Evolutionary conservation across 2,888 invertebrate species (phyloP).

Genomic region (Sabatieria punctata): DNA sequence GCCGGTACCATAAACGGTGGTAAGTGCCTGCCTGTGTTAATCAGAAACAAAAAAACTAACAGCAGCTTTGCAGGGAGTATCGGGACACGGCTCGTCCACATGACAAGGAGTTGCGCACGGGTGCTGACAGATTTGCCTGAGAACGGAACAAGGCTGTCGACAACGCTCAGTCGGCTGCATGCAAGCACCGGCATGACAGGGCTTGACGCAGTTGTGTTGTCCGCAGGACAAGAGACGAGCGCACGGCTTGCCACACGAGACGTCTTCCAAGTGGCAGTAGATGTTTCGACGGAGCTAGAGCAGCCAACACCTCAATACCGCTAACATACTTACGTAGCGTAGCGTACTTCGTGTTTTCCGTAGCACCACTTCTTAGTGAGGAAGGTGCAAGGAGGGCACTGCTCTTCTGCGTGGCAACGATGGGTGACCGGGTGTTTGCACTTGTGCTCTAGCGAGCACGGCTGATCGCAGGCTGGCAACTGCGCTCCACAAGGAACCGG

Average conservation of each 20-base stretch:
- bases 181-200: slow-evolving; percentile 58
- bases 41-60: no score
- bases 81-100: slow-evolving; percentile 45
- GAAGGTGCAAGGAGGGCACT: slow-evolving; percentile 68
- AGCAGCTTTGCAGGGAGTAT: not conserved
- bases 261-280: slow-evolving; percentile 63
- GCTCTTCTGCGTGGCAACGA: slow-evolving; percentile 48
- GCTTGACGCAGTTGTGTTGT: slow-evolving; percentile 59
- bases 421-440: slow-evolving; percentile 63
- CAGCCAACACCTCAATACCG: not conserved
- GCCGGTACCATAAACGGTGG: no score
- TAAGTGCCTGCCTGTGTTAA: no score
- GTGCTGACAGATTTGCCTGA: slow-evolving; percentile 55
- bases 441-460: slow-evolving; percentile 54
- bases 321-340: not conserved
- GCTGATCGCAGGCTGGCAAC: slow-evolving; percentile 57
- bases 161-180: slow-evolving; percentile 48
- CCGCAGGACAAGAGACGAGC: slow-evolving; percentile 60
- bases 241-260: slow-evolving; percentile 78
- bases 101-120: slow-evolving; percentile 65
- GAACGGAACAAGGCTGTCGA: slow-evolving; percentile 57
- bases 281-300: slow-evolving; percentile 61
- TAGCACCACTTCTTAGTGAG: slow-evolving; percentile 66
- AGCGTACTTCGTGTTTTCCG: slow-evolving; percentile 48
- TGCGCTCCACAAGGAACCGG: slow-evolving; percentile 81